Evolutionary conservation across 1,140 invertebrate genomes (phyloP).

Genomic region (Eueides isabella): DNA sequence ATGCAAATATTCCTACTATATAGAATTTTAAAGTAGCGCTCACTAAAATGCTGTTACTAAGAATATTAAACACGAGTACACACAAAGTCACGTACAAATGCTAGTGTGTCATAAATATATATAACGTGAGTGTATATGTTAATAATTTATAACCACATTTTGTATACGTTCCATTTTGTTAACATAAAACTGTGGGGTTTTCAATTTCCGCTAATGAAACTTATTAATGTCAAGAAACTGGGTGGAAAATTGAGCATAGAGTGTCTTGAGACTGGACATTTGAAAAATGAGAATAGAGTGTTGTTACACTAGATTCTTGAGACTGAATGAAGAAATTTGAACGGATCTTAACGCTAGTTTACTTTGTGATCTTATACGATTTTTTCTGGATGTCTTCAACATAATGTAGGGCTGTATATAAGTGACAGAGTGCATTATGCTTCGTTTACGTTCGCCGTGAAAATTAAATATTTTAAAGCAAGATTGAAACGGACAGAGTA

Average conservation of each 20-base stretch:
- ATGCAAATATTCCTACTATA: neutral
- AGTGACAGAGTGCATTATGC: too few species aligned
- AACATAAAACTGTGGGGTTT: neutral
- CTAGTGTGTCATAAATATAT: conserved; percentile 6
- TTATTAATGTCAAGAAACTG: neutral
- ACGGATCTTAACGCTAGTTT: too few species aligned
- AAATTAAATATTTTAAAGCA: too few species aligned
- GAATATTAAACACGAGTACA: neutral
- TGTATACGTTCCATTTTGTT: neutral
- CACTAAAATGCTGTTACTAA: neutral
- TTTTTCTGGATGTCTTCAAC: too few species aligned
- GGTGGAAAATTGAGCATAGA: neutral
- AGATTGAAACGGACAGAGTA: too few species aligned
- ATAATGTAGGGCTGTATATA: too few species aligned
- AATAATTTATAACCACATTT: neutral
- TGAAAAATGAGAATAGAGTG: too few species aligned
- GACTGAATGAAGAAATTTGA: too few species aligned
- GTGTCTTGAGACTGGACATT: neutral
- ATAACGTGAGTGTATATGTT: neutral
- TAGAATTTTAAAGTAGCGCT: neutral
- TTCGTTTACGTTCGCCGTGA: too few species aligned
- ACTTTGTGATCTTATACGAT: too few species aligned
- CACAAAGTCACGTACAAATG: neutral
- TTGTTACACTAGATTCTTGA: too few species aligned
- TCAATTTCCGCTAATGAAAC: neutral